Evolutionary conservation across 2,113 vertebrate species (phyloP), one percentile per base, ranked within the genome.

Genomic region (Sylvietta virens): DNA sequence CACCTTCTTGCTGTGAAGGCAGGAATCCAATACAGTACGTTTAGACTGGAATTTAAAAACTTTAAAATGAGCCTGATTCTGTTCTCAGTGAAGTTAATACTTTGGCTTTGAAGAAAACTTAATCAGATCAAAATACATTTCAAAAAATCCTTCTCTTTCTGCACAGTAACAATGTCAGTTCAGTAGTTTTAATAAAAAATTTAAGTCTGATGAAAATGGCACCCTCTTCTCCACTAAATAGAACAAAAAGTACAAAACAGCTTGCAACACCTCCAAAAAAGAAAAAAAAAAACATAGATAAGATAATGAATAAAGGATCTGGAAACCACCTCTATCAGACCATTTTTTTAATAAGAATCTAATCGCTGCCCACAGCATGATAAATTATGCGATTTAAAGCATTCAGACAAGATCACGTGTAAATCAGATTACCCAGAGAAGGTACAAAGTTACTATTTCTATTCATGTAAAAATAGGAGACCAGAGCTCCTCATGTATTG

Each of bases 111-210:
- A 54, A 37, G 3, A 56, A 2, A 86, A 60, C 0, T 42, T 7
- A 54, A 42, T n/a, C 20, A 72, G 15, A 53, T 12, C 4, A 92
- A 78, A 61, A 89, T 9, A 33, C 2, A 39, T 47, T 64, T 71
- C 30, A 57, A 72, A 85, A 85, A 81, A 48, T 8, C 4, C 20
- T 76, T 30, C 7, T 61, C 39, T 37, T 85, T 86, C 31, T 80
- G 11, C 1, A 2, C 3, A 67, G 6, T 30, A 67, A 67, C 15
- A 45, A 6, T 39, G 8, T 8, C 0, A 1, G 10, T 64, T 71
- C 17, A 47, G 6, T 31, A 22, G 5, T 44, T 88, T 39, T 13
- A 81, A 30, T 16, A 16, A 56, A 87, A 83, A 85, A 45, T 1
- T 13, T 22, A 53, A 53, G 24, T 21, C 13, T 57, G 13, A 60